phyloP scores from a whole-genome alignment of 2,113 vertebrate species.

The Eolophus roseicapilla region DNA sequence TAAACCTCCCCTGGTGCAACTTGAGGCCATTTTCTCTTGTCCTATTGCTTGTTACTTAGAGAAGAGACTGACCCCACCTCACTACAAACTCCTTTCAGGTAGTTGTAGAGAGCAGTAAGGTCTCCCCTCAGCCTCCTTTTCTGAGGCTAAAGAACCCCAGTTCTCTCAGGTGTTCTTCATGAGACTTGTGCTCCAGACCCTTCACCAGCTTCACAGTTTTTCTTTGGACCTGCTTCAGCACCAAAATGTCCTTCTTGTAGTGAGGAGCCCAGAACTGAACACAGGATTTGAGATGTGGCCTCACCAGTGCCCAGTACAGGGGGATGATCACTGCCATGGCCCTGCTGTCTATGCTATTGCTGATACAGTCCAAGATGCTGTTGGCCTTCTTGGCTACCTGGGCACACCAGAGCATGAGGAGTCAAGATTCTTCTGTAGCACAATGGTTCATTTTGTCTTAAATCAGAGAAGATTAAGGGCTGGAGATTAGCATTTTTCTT shows the following conservation, averaged over 20 bases:
- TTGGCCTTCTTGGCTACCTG: not conserved
- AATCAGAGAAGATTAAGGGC: not conserved
- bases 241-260: accelerated
- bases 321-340: not conserved
- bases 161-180: not conserved
- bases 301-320: too few species aligned
- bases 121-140: not conserved
- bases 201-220: not conserved
- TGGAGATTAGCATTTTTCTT: not conserved
- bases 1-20: not conserved
- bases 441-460: not conserved
- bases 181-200: not conserved
- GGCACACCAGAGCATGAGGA: not conserved
- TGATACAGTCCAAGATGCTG: not conserved
- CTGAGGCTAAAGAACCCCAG: not conserved
- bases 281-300: accelerated
- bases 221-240: not conserved
- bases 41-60: not conserved
- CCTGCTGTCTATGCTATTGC: not conserved
- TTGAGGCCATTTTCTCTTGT: not conserved
- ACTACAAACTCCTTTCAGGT: not conserved
- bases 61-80: not conserved
- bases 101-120: not conserved
- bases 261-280: not conserved
- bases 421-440: not conserved